A percentile compares a stretch with the other conserved stretches of the same genome.
These are phyloP conservation scores for Ectobius pallidus DNA, from an alignment of 2,888 invertebrate genomes.

Conservation along the genomic window DNA sequence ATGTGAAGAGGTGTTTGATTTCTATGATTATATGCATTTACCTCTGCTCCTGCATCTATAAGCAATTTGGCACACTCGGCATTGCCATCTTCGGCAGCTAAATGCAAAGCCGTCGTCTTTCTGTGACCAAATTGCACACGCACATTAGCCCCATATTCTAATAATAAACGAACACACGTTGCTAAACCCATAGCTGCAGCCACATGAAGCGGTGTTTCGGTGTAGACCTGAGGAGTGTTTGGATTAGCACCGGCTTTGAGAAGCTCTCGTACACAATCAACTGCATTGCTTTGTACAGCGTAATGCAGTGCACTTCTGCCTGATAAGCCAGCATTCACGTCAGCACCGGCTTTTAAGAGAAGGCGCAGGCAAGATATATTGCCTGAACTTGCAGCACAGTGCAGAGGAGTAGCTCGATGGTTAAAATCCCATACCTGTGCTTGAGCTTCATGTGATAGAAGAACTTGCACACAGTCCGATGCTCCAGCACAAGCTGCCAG, in stretches of 20 bases:
- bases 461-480: conserved; percentile 69
- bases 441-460: conserved; percentile 71
- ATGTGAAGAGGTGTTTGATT: conserved; percentile 85
- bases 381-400: conserved; percentile 75
- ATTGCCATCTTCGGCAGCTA: conserved; percentile 88
- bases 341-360: conserved; percentile 74
- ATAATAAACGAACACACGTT: conserved; percentile 71
- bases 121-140: conserved; percentile 73
- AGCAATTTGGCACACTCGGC: conserved; percentile 75
- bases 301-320: conserved; percentile 72
- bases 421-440: conserved; percentile 75
- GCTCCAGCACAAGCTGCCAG: conserved; percentile 79
- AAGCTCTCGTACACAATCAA: conserved; percentile 74
- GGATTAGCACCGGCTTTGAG: conserved; percentile 80
- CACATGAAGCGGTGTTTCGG: conserved; percentile 84
- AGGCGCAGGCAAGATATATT: conserved; percentile 66
- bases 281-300: conserved; percentile 78
- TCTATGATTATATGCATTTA: conserved; percentile 75
- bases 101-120: conserved; percentile 80
- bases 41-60: conserved; percentile 74
- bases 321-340: conserved; percentile 73
- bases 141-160: conserved; percentile 81
- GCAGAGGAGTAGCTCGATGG: conserved; percentile 74
- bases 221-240: conserved; percentile 83
- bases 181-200: conserved; percentile 77